Percentiles rank a stretch among this genome's conserved stretches.
These are phyloP conservation scores for Alsophila aescularia DNA, from an alignment of 2,888 invertebrate species.

Conservation along the genomic window DNA sequence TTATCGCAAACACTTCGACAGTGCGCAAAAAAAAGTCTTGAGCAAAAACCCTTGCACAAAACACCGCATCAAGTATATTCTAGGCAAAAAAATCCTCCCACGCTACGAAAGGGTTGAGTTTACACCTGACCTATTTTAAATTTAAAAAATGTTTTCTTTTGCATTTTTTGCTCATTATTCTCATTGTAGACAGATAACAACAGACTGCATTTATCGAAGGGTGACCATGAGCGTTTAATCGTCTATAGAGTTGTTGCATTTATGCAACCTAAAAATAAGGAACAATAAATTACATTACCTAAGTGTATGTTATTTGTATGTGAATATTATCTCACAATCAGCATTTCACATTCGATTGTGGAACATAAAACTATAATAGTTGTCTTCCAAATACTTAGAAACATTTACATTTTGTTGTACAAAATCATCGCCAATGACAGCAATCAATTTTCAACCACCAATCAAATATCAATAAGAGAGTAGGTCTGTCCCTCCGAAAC, in stretches of 20 bases:
- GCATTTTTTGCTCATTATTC: slow-evolving; percentile 77
- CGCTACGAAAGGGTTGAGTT: slow-evolving; percentile 80
- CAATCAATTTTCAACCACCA: too few relatives aligned
- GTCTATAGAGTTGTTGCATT: not conserved
- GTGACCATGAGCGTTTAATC: slow-evolving; percentile 47
- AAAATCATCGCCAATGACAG: not conserved
- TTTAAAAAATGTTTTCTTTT: slow-evolving; percentile 71
- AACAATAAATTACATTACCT: too few relatives aligned
- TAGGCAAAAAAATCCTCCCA: slow-evolving; percentile 75
- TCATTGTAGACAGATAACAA: slow-evolving; percentile 59
- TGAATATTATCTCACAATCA: not conserved
- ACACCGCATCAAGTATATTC: slow-evolving; percentile 48
- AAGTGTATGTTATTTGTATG: too few relatives aligned
- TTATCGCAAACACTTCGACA: slow-evolving; percentile 80
- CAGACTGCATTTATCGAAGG: slow-evolving; percentile 57
- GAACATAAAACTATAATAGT: too few relatives aligned
- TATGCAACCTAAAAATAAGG: too few relatives aligned
- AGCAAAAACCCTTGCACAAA: slow-evolving; percentile 60
- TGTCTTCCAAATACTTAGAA: too few relatives aligned
- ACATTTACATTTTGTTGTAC: too few relatives aligned
- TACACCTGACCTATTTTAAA: slow-evolving; percentile 84
- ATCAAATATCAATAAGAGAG: slow-evolving; percentile 27
- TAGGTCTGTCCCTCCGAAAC: slow-evolving; percentile 42
- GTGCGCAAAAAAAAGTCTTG: slow-evolving; percentile 62
- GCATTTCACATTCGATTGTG: too few relatives aligned